Conservation (phyloP, 1,140 invertebrate genomes). For the Dreissena rostriformis region DNA sequence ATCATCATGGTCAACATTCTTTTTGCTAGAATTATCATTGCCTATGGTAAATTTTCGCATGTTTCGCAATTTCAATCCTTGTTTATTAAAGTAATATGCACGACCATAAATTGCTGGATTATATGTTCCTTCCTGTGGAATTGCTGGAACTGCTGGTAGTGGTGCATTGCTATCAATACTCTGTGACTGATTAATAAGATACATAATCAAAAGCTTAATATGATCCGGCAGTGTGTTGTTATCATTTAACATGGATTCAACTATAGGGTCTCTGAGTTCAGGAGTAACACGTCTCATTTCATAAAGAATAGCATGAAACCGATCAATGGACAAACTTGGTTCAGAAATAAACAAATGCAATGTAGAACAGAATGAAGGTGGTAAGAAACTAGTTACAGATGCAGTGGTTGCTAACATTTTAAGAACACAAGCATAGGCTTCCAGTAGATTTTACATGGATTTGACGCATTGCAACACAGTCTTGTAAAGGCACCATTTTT, state of each 20-base stretch:
- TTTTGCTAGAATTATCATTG: not conserved
- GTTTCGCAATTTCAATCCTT: conserved; percentile 26
- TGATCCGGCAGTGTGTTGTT: not conserved
- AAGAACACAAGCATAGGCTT: not conserved
- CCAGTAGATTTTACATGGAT: not conserved
- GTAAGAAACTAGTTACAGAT: conserved; percentile 26
- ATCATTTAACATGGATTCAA: not conserved
- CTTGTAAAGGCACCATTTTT: conserved; percentile 14
- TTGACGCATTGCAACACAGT: conserved; percentile 56
- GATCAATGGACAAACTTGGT: too few species aligned
- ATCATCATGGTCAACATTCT: conserved; percentile 55
- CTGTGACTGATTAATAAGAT: not conserved
- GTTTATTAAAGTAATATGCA: conserved; percentile 55
- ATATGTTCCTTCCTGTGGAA: conserved; percentile 49
- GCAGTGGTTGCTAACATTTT: conserved; percentile 33
- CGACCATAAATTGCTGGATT: conserved; percentile 58
- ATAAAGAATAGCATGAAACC: not conserved
- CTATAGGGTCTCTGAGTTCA: not conserved
- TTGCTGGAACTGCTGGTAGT: conserved; percentile 26
- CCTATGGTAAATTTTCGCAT: conserved; percentile 51
- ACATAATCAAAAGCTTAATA: conserved; percentile 1
- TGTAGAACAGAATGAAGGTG: not conserved
- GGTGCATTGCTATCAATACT: not conserved
- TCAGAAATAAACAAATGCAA: too few species aligned
- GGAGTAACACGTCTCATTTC: not conserved